phyloP scores from a whole-genome alignment of 2,113 vertebrate species.

The Regulus satrapa region DNA sequence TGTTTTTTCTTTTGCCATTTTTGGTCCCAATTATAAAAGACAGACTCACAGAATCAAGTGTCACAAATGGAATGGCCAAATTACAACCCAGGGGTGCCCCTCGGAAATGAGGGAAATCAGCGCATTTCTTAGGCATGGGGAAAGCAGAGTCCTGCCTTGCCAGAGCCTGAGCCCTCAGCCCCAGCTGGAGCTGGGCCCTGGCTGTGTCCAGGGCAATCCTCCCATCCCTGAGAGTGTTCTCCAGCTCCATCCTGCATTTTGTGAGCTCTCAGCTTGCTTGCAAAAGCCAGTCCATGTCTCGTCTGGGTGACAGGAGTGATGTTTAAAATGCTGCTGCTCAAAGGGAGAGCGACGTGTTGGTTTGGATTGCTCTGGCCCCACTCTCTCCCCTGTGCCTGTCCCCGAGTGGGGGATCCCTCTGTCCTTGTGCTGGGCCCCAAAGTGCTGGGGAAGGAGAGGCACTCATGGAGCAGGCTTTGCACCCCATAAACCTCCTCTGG shows the following conservation, averaged over 20 bases:
- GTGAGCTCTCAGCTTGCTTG: background rate
- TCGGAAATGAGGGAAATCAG: background rate
- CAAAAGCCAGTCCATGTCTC: background rate
- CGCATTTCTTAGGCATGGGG: background rate
- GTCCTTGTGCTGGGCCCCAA: background rate
- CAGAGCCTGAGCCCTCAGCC: background rate
- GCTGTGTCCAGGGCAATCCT: background rate
- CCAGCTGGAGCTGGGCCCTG: background rate
- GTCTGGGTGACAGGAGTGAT: background rate
- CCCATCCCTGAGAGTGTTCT: background rate
- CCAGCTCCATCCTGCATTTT: background rate
- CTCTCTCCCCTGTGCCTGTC: fast-evolving
- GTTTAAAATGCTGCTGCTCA: background rate
- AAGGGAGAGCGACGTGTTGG: background rate
- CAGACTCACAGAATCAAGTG: background rate
- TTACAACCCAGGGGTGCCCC: background rate
- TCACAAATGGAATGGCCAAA: background rate
- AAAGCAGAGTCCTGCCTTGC: background rate
- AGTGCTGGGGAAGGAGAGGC: background rate
- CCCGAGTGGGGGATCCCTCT: background rate
- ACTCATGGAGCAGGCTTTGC: background rate
- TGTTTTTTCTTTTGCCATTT: background rate
- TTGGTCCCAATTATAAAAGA: background rate
- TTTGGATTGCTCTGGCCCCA: background rate
- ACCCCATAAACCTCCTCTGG: background rate